Evolutionary conservation across 2,113 vertebrate species (phyloP).

Genomic region (Aramus guarauna): DNA sequence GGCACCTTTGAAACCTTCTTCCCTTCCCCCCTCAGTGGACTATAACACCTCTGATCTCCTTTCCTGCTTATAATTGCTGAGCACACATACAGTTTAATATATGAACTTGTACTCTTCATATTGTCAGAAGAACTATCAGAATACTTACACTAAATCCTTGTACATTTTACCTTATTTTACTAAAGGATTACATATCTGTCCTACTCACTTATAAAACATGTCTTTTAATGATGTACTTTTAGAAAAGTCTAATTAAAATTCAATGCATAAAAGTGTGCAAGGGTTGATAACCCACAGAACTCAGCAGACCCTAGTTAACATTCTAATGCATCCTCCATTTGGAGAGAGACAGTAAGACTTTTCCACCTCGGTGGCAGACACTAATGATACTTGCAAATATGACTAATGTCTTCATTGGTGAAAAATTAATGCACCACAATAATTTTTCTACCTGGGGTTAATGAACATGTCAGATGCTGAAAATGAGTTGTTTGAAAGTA

Average conservation of each 20-base stretch:
- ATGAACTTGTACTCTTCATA: constrained; percentile 21
- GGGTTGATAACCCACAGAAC: constrained; percentile 62
- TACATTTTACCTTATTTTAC: constrained; percentile 65
- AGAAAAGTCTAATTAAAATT: constrained; percentile 72
- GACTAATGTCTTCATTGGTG: constrained; percentile 90
- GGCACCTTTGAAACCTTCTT: background rate
- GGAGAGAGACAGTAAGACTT: constrained; percentile 72
- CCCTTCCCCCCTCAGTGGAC: background rate
- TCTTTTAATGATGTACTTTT: constrained; percentile 66
- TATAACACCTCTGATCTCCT: background rate
- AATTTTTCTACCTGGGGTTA: constrained; percentile 91
- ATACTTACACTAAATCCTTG: constrained; percentile 42
- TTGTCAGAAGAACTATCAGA: constrained; percentile 41
- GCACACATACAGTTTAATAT: constrained; percentile 30
- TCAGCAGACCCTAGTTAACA: constrained; percentile 70
- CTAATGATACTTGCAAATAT: constrained; percentile 86
- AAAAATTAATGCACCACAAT: constrained; percentile 89
- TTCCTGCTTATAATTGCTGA: constrained; percentile 35
- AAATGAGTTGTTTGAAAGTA: constrained; percentile 96
- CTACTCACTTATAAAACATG: constrained; percentile 47
- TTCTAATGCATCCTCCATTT: constrained; percentile 73
- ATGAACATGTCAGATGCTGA: constrained; percentile 93
- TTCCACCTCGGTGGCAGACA: constrained; percentile 77
- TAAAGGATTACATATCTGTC: constrained; percentile 56
- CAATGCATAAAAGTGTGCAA: constrained; percentile 60